phyloP scores from a whole-genome alignment of 2,113 vertebrate genomes.

The Tragulus kanchil region DNA sequence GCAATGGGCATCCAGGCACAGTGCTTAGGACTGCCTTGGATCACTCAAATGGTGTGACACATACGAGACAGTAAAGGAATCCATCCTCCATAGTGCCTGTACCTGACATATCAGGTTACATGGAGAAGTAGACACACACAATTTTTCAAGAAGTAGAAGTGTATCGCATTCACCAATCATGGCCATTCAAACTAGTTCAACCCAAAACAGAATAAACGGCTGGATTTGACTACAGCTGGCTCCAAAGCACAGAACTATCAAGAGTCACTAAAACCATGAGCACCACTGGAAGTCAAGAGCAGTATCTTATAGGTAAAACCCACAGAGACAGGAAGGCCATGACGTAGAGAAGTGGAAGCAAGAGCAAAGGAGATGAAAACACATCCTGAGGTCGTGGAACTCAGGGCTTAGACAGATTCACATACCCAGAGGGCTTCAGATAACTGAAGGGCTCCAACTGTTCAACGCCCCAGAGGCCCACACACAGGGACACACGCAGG shows the following conservation, averaged over 20 bases:
- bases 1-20: neutral
- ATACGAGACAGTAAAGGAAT: neutral
- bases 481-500: neutral
- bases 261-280: neutral
- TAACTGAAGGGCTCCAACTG: neutral
- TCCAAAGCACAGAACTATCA: no score
- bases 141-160: neutral
- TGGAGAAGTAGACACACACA: neutral
- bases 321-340: fast-evolving
- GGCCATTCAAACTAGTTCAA: neutral
- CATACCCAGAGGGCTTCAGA: neutral
- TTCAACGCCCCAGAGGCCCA: neutral
- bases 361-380: neutral
- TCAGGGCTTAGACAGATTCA: neutral
- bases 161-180: neutral
- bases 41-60: neutral
- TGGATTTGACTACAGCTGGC: neutral
- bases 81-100: neutral
- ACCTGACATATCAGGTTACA: conserved; percentile 33
- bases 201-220: neutral
- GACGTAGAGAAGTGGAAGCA: neutral
- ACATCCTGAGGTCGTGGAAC: neutral
- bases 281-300: fast-evolving
- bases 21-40: neutral
- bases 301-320: neutral